Evolutionary conservation across 1,140 invertebrate genomes (phyloP), one percentile per base, ranked within the genome.

Genomic region (Hyposmocoma kahamanoa): DNA sequence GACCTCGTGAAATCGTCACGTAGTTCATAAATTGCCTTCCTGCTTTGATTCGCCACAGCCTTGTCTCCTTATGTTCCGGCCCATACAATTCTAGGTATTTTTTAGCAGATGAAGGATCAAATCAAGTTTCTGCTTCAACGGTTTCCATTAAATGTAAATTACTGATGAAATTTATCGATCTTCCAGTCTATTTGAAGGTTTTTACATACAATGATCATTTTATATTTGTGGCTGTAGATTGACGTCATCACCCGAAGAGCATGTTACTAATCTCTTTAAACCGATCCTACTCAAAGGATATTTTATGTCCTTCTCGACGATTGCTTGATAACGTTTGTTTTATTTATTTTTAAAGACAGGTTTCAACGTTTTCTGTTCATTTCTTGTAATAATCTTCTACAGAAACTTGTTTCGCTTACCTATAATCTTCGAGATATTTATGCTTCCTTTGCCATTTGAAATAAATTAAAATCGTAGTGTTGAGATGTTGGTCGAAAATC

Each of bases 141-240:
- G 46, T 50, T 61, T 66, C 56, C 48, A 62, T 68, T 67, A 62
- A 58, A 57, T 65, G 48, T 56, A 67, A 65, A 67, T 65, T 57
- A 50, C 39, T 54, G 54, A 62, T 62, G 46, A 52, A 62, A 36
- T 36, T 30, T 10, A 30, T 30, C 28, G 28, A 30, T 30, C 2
- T 13, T 30, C n/a, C n/a, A n/a, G n/a, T n/a, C n/a, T n/a, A n/a
- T n/a, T n/a, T n/a, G n/a, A n/a, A n/a, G n/a, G n/a, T n/a, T n/a
- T n/a, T n/a, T n/a, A n/a, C 28, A 13, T 8, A n/a, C 28, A 30
- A 30, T 10, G 28, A 30, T 30, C 10, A 30, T n/a, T n/a, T n/a
- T 30, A 30, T 10, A 30, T 30, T 30, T 30, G 13, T 30, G 10
- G 28, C 10, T 30, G 1, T 30, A 30, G 28, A 2, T 8, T 13